Evolutionary conservation across 92 coral and sea anemone species (phyloP), one percentile per base, ranked within the genome.

Genomic region (Diadumene lineata): DNA sequence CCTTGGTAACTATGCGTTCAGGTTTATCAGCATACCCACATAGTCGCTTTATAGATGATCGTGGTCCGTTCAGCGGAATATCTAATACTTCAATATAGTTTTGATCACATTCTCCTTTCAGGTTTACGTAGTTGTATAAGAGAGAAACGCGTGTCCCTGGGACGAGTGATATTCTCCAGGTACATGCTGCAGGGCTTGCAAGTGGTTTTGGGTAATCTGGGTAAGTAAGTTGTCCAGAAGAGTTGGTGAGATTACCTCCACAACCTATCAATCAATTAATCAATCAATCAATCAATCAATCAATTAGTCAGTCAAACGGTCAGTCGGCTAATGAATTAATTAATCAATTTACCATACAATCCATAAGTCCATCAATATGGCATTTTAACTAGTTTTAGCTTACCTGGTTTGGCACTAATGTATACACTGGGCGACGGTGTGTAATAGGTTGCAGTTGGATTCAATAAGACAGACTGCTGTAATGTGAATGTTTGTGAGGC

Each of bases 111-210:
- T 62, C 79, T 2, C 51, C 66, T 22, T 33, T 74, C 22, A 85
- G 50, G 18, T 62, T 31, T 48, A 85, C 57, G 17, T 67, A 72
- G 67, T 73, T 68, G 31, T 75, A 56, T 0, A 25, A 48, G 26
- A 85, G 50, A 29, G 70, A 64, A 1, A 85, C 70, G 31, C 76
- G 44, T 31, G 63, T 69, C 25, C 82, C 82, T 60, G 77, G 85
- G 28, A 63, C 78, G 56, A 85, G 74, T n/a, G 43, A 50, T 50
- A 85, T 74, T 46, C 60, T 71, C 89, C 89, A 85, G n/a, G 82
- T 60, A 60, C 89, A 85, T 24, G 60, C 19, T 44, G 30, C 19
- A 50, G 71, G 57, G 66, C 56, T 75, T 46, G 79, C 85, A 26
- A 79, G 73, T 33, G 51, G 61, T 26, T 34, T 53, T 60, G 89